Conservation (phyloP, 2,797 vertebrate genomes). For the Chaunax sp. region DNA sequence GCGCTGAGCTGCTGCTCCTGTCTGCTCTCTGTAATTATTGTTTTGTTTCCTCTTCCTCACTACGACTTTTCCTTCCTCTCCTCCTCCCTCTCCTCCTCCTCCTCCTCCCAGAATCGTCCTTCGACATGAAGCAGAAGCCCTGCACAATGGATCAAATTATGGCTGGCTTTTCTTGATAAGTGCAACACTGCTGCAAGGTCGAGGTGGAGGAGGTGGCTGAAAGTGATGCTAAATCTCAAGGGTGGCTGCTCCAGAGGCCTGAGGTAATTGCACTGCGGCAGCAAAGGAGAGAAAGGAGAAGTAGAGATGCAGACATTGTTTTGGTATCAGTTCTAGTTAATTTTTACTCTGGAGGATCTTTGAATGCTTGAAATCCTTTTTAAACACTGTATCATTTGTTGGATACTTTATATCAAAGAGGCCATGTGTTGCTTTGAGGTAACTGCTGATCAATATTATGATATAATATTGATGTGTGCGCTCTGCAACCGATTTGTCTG, state of each 20-base stretch:
- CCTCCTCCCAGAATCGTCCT: constrained; percentile 32
- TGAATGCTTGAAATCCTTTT: constrained; percentile 35
- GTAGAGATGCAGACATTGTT: constrained; percentile 31
- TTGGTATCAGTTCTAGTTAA: constrained; percentile 15
- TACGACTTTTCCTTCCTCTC: not conserved
- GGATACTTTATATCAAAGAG: constrained; percentile 28
- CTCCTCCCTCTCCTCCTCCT: constrained; percentile 6
- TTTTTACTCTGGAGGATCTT: constrained; percentile 2
- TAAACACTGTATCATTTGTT: constrained; percentile 37
- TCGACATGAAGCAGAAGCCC: constrained; percentile 37
- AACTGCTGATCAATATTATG: constrained; percentile 18
- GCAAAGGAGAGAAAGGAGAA: constrained; percentile 21
- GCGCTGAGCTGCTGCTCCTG: constrained; percentile 39
- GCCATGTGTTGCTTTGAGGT: constrained; percentile 24
- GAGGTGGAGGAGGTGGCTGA: constrained; percentile 51
- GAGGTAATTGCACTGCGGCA: constrained; percentile 69
- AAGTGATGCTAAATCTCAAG: constrained; percentile 66
- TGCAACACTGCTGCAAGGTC: constrained; percentile 37
- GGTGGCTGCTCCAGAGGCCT: constrained; percentile 51
- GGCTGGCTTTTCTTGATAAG: constrained; percentile 55
- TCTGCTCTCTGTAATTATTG: constrained; percentile 32
- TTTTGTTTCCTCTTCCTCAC: constrained; percentile 16
- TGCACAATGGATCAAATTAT: constrained; percentile 63
- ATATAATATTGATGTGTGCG: constrained; percentile 19
- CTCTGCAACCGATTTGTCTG: constrained; percentile 12